A percentile compares a stretch with the other conserved stretches of the same genome.
Evolutionary conservation across 2,797 vertebrate genomes (phyloP).

Genomic region (Pseudochromis fuscus): DNA sequence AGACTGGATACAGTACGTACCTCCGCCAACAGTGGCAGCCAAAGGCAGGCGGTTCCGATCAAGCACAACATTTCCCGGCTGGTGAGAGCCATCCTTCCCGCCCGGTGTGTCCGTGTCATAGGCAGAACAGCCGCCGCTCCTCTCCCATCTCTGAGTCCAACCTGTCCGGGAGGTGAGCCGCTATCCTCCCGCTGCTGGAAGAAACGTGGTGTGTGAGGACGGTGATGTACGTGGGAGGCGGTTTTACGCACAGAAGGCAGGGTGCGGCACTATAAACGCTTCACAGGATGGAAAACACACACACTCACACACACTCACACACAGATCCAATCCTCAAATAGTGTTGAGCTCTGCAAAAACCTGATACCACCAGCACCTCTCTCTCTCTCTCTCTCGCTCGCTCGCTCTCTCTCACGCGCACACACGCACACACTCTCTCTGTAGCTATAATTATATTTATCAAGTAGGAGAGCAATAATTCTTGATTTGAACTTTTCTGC

Average conservation of each 20-base stretch:
- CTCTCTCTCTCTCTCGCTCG: constrained; percentile 15
- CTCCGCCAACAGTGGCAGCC: constrained; percentile 80
- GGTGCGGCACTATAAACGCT: constrained; percentile 75
- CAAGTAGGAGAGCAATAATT: no score
- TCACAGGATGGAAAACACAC: constrained; percentile 47
- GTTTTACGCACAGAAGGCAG: constrained; percentile 67
- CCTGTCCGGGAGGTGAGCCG: constrained; percentile 61
- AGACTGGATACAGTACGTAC: constrained; percentile 61
- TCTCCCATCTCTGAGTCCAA: constrained; percentile 70
- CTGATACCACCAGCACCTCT: constrained; percentile 25
- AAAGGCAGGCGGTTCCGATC: constrained; percentile 80
- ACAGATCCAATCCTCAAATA: constrained; percentile 44
- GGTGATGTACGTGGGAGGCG: constrained; percentile 56
- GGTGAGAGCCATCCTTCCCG: constrained; percentile 80
- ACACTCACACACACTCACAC: constrained; percentile 23
- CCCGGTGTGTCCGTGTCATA: constrained; percentile 77
- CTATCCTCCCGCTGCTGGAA: constrained; percentile 45
- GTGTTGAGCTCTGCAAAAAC: constrained; percentile 76
- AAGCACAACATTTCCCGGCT: constrained; percentile 80
- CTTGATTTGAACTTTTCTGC: not conserved
- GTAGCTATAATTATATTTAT: no score
- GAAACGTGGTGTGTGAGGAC: constrained; percentile 50
- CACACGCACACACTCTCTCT: not conserved
- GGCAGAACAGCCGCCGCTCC: constrained; percentile 61
- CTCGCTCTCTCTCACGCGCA: constrained; percentile 13